Base-by-base conservation (phyloP, 2,113 vertebrate species). In the Nesoenas mayeri region DNA sequence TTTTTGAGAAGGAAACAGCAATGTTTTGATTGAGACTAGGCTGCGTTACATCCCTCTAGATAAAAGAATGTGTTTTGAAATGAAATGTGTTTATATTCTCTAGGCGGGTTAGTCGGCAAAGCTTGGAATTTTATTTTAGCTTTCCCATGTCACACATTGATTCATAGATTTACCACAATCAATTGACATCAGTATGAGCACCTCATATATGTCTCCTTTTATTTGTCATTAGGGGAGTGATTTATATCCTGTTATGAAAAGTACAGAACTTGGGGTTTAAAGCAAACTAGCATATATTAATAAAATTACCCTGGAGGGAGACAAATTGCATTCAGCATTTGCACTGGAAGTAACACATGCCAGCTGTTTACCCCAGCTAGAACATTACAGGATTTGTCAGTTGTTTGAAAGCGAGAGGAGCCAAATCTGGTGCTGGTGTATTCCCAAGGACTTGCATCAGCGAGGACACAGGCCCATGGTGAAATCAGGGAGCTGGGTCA, bases 151-250 rank as follows among this genome's bases (percentile, higher is more conserved):
- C 90, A 78, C 72, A 22, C 94, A 38, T 91, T 97, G 97, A 98
- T 96, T 95, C 81, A 94, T 80, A 74, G 93, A 95, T 98, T 97
- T 87, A 92, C 96, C 97, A 93, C 93, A 69, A 69, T 44, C 31
- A 51, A 50, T 97, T 98, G 98, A 99, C 97, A 98, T 98, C 98
- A 97, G 72, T 74, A 47, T 28, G 97, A 97, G 91, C 93, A 79
- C 79, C 91, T 81, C 82, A 38, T 85, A 44, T 65, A 7, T 36
- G 77, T 95, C 96, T 96, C 84, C 91, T 90, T 94, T 64, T 62
- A 79, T 93, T 96, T 95, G 50, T 93, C 93, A 75, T 78, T 92
- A 93, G 48, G 5, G 44, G 38, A 61, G 77, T 97, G 96, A 97
- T 94, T 97, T 96, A 97, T 94, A 97, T 93, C 96, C 88, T 96